Evolutionary conservation across 2,888 invertebrate species (phyloP).

Genomic region (Drosophila yooni): DNA sequence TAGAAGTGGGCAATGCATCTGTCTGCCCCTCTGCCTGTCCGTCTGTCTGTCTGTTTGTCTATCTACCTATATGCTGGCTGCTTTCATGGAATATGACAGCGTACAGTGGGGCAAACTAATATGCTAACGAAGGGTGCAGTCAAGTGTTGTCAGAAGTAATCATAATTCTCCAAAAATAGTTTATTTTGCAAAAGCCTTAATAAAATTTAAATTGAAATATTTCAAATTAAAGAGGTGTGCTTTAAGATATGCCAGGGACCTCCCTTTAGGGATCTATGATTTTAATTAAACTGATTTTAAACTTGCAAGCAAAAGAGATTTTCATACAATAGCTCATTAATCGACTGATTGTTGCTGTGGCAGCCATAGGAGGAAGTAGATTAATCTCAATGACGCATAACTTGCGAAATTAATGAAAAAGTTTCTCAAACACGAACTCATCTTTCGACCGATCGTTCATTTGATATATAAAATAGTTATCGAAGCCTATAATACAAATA

Average conservation of each 20-base stretch:
- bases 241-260: neutral
- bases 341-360: neutral
- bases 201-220: neutral
- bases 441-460: too few species aligned
- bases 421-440: too few species aligned
- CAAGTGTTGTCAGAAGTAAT: neutral
- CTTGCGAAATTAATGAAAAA: too few species aligned
- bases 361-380: neutral
- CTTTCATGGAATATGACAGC: slow-evolving; percentile 38
- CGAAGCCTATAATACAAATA: neutral
- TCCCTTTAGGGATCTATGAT: neutral
- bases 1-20: slow-evolving; percentile 71
- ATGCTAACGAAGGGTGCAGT: neutral
- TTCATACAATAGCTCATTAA: too few species aligned
- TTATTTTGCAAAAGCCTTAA: neutral
- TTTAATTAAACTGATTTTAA: neutral
- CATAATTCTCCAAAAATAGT: neutral
- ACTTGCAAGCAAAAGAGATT: too few species aligned
- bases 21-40: neutral
- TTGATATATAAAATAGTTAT: too few species aligned
- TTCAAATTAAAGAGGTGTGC: neutral
- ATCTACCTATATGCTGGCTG: slow-evolving; percentile 30
- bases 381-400: neutral
- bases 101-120: slow-evolving; percentile 32
- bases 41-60: slow-evolving; percentile 9